phyloP scores from a whole-genome alignment of 1,140 invertebrate species.

The Reticulitermes speratus region DNA sequence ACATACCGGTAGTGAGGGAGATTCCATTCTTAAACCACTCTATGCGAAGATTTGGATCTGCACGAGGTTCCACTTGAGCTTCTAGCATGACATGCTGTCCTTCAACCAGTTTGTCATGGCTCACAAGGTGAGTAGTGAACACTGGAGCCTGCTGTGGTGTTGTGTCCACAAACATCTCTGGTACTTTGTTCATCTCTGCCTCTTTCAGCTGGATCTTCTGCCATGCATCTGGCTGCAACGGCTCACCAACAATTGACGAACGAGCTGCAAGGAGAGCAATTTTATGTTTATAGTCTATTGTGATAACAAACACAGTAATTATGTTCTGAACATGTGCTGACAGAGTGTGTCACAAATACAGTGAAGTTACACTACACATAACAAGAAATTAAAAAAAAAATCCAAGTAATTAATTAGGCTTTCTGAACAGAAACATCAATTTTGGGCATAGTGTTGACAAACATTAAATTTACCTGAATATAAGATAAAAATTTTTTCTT shows the following conservation, averaged over 20 bases:
- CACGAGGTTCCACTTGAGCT: conserved; percentile 92
- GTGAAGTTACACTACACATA: too few species aligned
- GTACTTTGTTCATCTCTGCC: conserved; percentile 83
- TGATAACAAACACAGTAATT: too few species aligned
- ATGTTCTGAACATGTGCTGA: too few species aligned
- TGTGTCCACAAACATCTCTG: conserved; percentile 78
- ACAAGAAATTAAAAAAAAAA: too few species aligned
- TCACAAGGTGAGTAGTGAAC: conserved; percentile 87
- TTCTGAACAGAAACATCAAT: too few species aligned
- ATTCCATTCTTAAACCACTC: conserved; percentile 94
- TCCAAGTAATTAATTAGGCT: too few species aligned
- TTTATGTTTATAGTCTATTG: not conserved
- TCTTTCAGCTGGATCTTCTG: conserved; percentile 86
- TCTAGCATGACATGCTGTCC: conserved; percentile 90
- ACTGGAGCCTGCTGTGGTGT: conserved; percentile 83
- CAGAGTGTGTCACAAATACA: too few species aligned
- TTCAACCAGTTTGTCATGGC: conserved; percentile 81
- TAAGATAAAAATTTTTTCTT: too few species aligned
- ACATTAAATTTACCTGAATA: too few species aligned
- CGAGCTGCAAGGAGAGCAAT: conserved; percentile 50
- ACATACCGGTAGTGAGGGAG: conserved; percentile 72
- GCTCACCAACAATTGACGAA: conserved; percentile 74
- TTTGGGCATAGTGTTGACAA: too few species aligned
- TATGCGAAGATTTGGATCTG: conserved; percentile 87
- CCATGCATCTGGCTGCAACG: conserved; percentile 84